phyloP scores from a whole-genome alignment of 2,888 invertebrate species.

The Cheilosia vulpina region DNA sequence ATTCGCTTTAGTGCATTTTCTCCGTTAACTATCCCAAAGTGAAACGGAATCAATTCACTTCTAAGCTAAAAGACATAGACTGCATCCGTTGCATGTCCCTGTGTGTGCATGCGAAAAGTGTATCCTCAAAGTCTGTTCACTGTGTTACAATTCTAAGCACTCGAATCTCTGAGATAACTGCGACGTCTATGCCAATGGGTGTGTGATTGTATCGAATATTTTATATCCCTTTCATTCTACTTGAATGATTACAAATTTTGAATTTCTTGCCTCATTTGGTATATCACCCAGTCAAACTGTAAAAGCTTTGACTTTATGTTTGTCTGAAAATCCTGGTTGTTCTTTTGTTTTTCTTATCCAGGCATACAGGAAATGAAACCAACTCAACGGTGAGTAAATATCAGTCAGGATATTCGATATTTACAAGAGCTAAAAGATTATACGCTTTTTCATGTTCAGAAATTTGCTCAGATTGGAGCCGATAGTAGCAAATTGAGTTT shows the following conservation, averaged over 20 bases:
- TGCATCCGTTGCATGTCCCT: conserved; percentile 47
- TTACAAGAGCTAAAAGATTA: conserved; percentile 46
- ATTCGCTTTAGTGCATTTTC: conserved; percentile 42
- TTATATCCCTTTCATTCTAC: conserved; percentile 55
- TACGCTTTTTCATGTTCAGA: conserved; percentile 18
- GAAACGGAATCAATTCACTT: conserved; percentile 70
- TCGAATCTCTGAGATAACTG: background rate
- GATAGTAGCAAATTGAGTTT: conserved; percentile 13
- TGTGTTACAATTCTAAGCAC: conserved; percentile 9
- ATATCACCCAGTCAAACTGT: conserved; percentile 10
- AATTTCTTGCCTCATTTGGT: conserved; percentile 72
- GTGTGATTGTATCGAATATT: conserved; percentile 42
- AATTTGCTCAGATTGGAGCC: conserved; percentile 30
- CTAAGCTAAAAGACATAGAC: conserved; percentile 46
- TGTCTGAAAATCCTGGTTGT: conserved; percentile 20
- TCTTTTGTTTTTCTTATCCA: background rate
- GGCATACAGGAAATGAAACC: background rate
- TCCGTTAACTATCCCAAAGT: conserved; percentile 63
- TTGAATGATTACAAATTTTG: conserved; percentile 57
- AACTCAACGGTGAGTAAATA: conserved; percentile 35
- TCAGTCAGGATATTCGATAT: conserved; percentile 48
- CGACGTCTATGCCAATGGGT: conserved; percentile 6
- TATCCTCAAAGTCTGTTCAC: conserved; percentile 22
- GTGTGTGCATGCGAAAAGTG: background rate
- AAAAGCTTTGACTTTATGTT: conserved; percentile 11